A percentile compares a stretch with the other conserved stretches of the same genome.
phyloP scores from a whole-genome alignment of 2,113 vertebrate genomes.

The Syrrhaptes paradoxus region DNA sequence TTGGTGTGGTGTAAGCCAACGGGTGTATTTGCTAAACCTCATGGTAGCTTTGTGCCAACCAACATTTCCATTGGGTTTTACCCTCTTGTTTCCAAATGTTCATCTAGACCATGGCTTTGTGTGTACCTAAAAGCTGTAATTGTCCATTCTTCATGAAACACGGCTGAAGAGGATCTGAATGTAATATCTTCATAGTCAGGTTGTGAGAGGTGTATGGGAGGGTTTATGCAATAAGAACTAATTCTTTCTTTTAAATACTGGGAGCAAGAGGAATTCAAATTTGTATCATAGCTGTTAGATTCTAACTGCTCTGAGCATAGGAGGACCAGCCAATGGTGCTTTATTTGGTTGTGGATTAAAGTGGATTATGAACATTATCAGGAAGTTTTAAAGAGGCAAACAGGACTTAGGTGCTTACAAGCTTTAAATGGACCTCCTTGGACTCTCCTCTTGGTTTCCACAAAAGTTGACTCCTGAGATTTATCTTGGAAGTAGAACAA shows the following conservation, averaged over 20 bases:
- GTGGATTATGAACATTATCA: constrained; percentile 59
- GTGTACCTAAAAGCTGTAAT: neutral
- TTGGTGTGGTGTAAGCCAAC: neutral
- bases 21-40: neutral
- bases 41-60: neutral
- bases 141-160: neutral
- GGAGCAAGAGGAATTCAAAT: constrained; percentile 19
- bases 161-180: neutral
- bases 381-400: constrained; percentile 68
- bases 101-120: neutral
- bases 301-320: constrained; percentile 63
- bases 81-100: neutral
- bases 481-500: constrained; percentile 71
- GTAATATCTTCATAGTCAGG: neutral
- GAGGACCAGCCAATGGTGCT: constrained; percentile 40
- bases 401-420: constrained; percentile 55
- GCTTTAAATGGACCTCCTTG: constrained; percentile 57
- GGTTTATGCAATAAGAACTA: neutral
- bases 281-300: constrained; percentile 28
- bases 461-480: constrained; percentile 66
- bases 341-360: constrained; percentile 66
- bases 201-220: neutral
- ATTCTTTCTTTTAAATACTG: constrained; percentile 36
- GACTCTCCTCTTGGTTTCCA: constrained; percentile 68
- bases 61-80: neutral